These are phyloP conservation scores for Heterohyrax brucei DNA, from an alignment of 2,797 vertebrate genomes.

Conservation along the genomic window DNA sequence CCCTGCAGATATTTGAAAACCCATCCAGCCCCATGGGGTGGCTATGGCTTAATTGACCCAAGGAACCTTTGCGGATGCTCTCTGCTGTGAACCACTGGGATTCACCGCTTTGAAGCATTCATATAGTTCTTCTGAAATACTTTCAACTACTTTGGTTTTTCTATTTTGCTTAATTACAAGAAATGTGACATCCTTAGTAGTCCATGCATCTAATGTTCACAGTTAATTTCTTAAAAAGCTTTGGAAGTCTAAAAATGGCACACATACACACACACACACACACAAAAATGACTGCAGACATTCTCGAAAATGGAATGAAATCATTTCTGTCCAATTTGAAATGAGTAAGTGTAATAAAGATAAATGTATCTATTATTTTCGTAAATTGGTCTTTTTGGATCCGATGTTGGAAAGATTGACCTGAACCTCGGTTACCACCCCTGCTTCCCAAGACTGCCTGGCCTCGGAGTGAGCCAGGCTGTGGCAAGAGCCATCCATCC, in stretches of 20 bases:
- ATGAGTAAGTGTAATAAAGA: slow-evolving; percentile 39
- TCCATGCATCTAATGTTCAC: neutral
- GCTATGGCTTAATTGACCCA: neutral
- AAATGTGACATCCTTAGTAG: neutral
- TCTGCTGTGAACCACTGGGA: neutral
- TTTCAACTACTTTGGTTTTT: slow-evolving; percentile 21
- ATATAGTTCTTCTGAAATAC: neutral
- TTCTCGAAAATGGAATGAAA: slow-evolving; percentile 56
- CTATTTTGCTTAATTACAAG: slow-evolving; percentile 28
- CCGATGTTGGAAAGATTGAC: slow-evolving; percentile 19
- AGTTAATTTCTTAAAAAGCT: slow-evolving; percentile 54
- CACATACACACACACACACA: neutral
- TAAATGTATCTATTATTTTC: slow-evolving; percentile 44
- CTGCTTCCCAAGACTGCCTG: neutral
- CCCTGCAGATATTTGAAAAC: neutral
- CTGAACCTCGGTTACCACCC: neutral
- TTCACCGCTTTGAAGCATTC: neutral
- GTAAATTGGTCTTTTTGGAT: slow-evolving; percentile 55
- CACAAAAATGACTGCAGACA: neutral
- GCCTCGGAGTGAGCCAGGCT: neutral
- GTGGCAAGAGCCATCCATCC: neutral
- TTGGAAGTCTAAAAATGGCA: slow-evolving; percentile 9
- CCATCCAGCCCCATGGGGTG: neutral
- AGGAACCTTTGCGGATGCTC: slow-evolving; percentile 4
- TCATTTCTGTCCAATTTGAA: slow-evolving; percentile 51